phyloP scores from a whole-genome alignment of 2,113 vertebrate genomes.

The Telmatochromis sp. region DNA sequence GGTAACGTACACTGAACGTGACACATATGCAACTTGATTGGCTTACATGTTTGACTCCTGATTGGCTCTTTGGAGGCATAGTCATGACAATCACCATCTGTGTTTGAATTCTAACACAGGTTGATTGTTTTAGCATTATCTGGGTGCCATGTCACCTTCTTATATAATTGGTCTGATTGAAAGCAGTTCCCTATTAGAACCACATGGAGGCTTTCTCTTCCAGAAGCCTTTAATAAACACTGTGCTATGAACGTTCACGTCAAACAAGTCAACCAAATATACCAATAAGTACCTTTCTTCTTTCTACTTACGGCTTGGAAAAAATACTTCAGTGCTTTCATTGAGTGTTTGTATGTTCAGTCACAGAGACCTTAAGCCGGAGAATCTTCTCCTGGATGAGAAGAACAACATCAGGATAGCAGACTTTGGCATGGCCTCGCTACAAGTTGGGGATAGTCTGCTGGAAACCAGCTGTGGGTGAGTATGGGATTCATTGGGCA shows the following conservation, averaged over 20 bases:
- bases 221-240: neutral
- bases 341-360: conserved; percentile 45
- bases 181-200: neutral
- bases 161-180: neutral
- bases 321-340: neutral
- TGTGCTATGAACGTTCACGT: neutral
- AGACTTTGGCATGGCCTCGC: conserved; percentile 89
- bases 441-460: conserved; percentile 88
- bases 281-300: neutral
- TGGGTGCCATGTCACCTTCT: neutral
- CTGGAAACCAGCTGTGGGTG: conserved; percentile 86
- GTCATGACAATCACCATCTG: neutral
- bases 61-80: neutral
- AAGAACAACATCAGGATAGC: conserved; percentile 90
- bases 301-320: neutral
- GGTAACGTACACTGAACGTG: neutral
- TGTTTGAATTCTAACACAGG: neutral
- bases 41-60: neutral
- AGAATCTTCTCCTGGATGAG: conserved; percentile 88
- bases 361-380: conserved; percentile 90
- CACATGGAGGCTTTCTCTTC: neutral
- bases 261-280: neutral
- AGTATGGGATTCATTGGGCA: neutral
- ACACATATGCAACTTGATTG: neutral
- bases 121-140: rapidly evolving